These are phyloP conservation scores for Drosophila parthenogenetica DNA, from an alignment of 2,888 invertebrate species.

Conservation along the genomic window DNA sequence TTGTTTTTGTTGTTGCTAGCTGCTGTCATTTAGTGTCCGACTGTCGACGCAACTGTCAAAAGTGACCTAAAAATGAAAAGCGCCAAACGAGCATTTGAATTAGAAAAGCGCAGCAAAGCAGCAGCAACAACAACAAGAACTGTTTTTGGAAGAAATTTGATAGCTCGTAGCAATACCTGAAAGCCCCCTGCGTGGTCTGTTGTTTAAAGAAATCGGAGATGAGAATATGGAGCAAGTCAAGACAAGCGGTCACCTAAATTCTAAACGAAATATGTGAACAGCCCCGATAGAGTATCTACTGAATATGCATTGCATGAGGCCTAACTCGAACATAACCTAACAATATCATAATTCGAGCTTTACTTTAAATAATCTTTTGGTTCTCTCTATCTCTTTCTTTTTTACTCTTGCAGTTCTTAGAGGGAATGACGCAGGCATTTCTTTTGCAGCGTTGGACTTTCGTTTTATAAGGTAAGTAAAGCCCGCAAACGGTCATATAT, in stretches of 20 bases:
- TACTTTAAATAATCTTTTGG: neutral
- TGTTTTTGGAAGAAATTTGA: constrained; percentile 56
- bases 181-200: neutral
- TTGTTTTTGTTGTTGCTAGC: constrained; percentile 26
- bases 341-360: neutral
- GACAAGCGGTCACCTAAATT: constrained; percentile 40
- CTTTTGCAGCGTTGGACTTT: constrained; percentile 85
- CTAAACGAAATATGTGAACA: constrained; percentile 28
- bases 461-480: constrained; percentile 84
- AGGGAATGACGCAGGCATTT: constrained; percentile 86
- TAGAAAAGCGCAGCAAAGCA: constrained; percentile 50
- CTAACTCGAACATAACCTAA: constrained; percentile 2
- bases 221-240: constrained; percentile 55
- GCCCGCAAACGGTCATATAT: neutral
- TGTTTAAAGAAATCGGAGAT: constrained; percentile 62
- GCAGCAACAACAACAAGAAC: constrained; percentile 5
- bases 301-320: constrained; percentile 10
- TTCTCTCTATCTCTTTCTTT: neutral
- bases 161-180: constrained; percentile 39
- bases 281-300: constrained; percentile 24
- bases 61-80: constrained; percentile 68
- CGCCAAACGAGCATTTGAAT: constrained; percentile 50
- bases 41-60: constrained; percentile 75
- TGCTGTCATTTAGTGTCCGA: constrained; percentile 65
- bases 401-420: constrained; percentile 81